phyloP scores from a whole-genome alignment of 37 sponge, comb jelly and placozoan species.

The Aphrocallistes beatrix region DNA sequence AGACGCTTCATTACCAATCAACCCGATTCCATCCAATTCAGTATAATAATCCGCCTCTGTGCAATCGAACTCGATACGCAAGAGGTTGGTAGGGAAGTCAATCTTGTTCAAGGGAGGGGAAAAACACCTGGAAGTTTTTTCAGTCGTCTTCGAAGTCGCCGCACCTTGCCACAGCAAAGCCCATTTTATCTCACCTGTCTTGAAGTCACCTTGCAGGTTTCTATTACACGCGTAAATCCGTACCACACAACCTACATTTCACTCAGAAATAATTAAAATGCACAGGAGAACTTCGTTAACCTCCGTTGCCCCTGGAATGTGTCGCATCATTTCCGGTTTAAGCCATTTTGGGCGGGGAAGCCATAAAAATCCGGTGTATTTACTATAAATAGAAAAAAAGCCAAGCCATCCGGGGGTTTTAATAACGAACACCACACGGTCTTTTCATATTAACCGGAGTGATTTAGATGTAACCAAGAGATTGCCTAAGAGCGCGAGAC shows the following conservation, averaged over 20 bases:
- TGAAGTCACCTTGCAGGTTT: not conserved
- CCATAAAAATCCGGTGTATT: too few species aligned
- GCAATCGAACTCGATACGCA: conserved; percentile 56
- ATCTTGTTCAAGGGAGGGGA: conserved; percentile 48
- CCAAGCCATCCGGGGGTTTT: too few species aligned
- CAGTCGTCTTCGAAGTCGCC: conserved; percentile 23
- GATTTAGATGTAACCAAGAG: too few species aligned
- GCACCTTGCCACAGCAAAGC: conserved; percentile 45
- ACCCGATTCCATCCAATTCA: conserved; percentile 52
- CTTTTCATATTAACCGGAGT: too few species aligned
- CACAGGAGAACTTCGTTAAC: too few species aligned
- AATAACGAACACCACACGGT: too few species aligned
- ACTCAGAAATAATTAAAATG: too few species aligned
- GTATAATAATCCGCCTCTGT: conserved; percentile 48
- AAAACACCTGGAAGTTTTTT: conserved; percentile 24
- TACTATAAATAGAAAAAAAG: too few species aligned
- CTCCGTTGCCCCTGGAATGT: too few species aligned
- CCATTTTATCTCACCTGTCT: conserved; percentile 33
- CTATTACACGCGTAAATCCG: conserved; percentile 10
- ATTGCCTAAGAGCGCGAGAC: too few species aligned
- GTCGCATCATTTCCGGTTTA: too few species aligned
- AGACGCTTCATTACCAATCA: conserved; percentile 25
- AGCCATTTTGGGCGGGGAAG: too few species aligned
- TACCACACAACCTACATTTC: not conserved
- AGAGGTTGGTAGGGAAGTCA: conserved; percentile 50